Base-by-base conservation (phyloP, 2,888 invertebrate genomes). In the Lacanobia oleracea region DNA sequence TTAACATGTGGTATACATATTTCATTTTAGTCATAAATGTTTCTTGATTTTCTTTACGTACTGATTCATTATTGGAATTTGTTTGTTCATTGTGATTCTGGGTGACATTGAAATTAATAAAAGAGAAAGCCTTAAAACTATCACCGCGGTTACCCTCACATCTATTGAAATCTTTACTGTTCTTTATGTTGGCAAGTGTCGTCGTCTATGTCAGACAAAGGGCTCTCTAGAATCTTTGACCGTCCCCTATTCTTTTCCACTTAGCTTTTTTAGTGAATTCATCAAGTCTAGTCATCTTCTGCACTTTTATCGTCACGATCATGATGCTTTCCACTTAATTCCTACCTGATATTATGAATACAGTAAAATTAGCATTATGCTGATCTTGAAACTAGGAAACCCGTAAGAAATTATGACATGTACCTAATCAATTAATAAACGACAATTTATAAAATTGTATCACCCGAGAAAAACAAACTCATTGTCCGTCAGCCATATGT, bases 1-100 rank as follows among this genome's bases (percentile, higher is more conserved):
- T 59, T 63, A 78, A 77, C 79, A 75, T 66, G 54, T 53, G 74
- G 56, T 64, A 43, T 66, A 37, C 50, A 67, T 71, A 57, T 72
- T 77, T 77, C 54, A 73, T 81, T 63, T 68, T 59, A 63, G 51
- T 64, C 57, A 75, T 53, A 51, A 65, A 75, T 33, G 12, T 60
- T 48, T 64, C 50, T 61, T 60, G 40, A 16, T 62, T n/a, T 75
- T 66, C n/a, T 16, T 48, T 27, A 23, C 27, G 18, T 40, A 67
- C 45, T 53, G 45, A 60, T 60, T 67, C 14, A 54, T 60, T 54
- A 40, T 50, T 68, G 48, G n/a, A 62, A 27, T 76, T 48, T 76
- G 40, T 70, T 69, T 71, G 53, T 51, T 62, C 71, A 50, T 64
- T 60, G 60, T 72, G 12, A 60, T 60, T 21, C 7, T 61, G 21